Base-by-base conservation (phyloP, 2,797 vertebrate genomes). In the Poeciliopsis paucimaculata region DNA sequence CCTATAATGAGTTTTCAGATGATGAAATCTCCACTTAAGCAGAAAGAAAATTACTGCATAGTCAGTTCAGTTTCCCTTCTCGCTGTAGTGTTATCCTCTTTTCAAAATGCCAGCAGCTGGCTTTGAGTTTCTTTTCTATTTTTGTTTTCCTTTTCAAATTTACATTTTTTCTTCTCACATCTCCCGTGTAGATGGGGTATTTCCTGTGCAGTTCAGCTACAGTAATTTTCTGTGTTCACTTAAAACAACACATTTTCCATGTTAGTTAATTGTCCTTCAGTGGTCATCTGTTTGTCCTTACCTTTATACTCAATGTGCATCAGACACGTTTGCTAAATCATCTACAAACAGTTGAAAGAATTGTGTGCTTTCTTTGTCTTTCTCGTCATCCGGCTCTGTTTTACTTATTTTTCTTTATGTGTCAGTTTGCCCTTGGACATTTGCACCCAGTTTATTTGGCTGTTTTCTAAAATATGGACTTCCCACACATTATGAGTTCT, bases 11-110 rank as follows among this genome's bases (percentile, higher is more conserved):
- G 34, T 78, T 78, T 72, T 72, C 41, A 78, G 9, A 8, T n/a
- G 28, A 60, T 62, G 43, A 73, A 64, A 73, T 73, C 41, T 72
- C 28, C 45, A n/a, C 43, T 60, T 46, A 78, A 57, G 77, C 70
- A 12, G 28, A 34, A 46, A 47, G 41, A 26, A 72, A 72, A 60
- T 28, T n/a, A 62, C 12, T 31, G 28, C 15, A 39, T 11, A 70
- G 66, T 70, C 18, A 66, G 62, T 66, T 36, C 34, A 39, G 62
- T 66, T 66, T 66, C 23, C 34, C 45, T 9, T 34, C 47, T 7
- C 23, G 31, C 13, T 16, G 8, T 15, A 15, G 28, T 10, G 41
- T 60, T 46, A 16, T 15, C 23, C 26, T 39, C 62, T 39, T 39
- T 66, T 66, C 36, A 39, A 66, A 66, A 66, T 66, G 12, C 4